phyloP scores from a whole-genome alignment of 2,113 vertebrate genomes.

The Myotis brandtii region DNA sequence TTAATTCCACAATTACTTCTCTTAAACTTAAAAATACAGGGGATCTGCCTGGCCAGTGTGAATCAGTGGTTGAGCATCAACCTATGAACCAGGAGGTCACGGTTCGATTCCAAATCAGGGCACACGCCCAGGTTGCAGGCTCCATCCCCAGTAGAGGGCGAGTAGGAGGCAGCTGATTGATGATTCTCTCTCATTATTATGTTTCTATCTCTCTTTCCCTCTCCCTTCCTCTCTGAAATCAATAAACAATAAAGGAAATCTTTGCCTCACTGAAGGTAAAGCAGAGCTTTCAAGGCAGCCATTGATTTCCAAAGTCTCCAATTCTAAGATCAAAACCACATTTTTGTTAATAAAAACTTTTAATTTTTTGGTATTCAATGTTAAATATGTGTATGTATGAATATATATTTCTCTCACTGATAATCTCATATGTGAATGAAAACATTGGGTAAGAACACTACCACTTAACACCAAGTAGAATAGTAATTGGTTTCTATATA shows the following conservation, averaged over 20 bases:
- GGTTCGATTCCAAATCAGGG: too few relatives aligned
- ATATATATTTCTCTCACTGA: not conserved
- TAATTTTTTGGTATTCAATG: not conserved
- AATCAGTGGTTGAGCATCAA: too few relatives aligned
- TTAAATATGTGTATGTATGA: not conserved
- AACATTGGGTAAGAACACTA: not conserved
- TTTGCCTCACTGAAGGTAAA: not conserved
- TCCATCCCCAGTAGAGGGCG: too few relatives aligned
- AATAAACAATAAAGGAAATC: not conserved
- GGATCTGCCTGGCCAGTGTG: rapidly evolving
- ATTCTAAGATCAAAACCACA: not conserved
- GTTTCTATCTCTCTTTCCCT: too few relatives aligned
- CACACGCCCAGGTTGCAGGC: too few relatives aligned
- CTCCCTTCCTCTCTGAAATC: not conserved
- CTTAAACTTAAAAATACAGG: not conserved
- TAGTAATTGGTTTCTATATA: too few relatives aligned
- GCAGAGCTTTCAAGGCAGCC: rapidly evolving
- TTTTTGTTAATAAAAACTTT: not conserved
- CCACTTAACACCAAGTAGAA: too few relatives aligned
- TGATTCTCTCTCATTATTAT: too few relatives aligned
- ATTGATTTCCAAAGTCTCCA: not conserved
- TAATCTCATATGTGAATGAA: not conserved
- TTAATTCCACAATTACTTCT: not conserved
- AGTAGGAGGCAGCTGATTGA: too few relatives aligned
- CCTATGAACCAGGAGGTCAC: too few relatives aligned